These are phyloP conservation scores for Phylloscopus collybita DNA, from an alignment of 2,797 vertebrate species.

Conservation along the genomic window DNA sequence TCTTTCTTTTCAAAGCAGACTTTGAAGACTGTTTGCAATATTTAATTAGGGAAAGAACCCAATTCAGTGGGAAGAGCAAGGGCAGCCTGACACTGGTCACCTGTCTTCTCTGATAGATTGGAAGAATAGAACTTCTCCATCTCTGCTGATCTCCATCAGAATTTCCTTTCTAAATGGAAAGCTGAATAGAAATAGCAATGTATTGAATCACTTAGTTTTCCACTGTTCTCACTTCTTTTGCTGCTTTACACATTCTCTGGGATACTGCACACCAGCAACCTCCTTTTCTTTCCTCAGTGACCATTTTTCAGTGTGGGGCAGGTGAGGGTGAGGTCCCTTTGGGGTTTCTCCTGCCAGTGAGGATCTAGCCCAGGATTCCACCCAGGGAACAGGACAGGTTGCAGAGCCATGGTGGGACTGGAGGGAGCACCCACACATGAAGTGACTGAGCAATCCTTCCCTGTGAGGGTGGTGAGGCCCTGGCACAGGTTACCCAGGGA, in stretches of 20 bases:
- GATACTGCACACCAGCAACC: background rate
- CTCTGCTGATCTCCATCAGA: background rate
- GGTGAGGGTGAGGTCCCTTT: background rate
- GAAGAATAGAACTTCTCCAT: background rate
- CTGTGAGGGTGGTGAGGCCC: background rate
- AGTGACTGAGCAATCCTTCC: background rate
- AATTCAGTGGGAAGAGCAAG: background rate
- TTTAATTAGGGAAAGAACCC: background rate
- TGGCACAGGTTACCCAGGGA: background rate
- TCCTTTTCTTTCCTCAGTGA: background rate
- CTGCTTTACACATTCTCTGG: background rate
- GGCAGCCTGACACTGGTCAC: background rate
- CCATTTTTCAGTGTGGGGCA: fast-evolving
- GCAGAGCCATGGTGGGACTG: background rate
- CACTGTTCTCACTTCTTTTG: background rate
- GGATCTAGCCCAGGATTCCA: background rate
- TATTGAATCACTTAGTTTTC: background rate
- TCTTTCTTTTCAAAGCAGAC: background rate
- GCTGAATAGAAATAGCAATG: background rate
- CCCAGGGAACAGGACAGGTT: background rate
- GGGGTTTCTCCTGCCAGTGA: background rate
- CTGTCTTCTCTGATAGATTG: background rate
- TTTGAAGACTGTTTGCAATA: background rate
- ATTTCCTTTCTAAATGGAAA: background rate
- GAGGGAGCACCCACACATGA: background rate